Conservation (phyloP, 2,797 vertebrate genomes). For the Sebastes diaconus region DNA sequence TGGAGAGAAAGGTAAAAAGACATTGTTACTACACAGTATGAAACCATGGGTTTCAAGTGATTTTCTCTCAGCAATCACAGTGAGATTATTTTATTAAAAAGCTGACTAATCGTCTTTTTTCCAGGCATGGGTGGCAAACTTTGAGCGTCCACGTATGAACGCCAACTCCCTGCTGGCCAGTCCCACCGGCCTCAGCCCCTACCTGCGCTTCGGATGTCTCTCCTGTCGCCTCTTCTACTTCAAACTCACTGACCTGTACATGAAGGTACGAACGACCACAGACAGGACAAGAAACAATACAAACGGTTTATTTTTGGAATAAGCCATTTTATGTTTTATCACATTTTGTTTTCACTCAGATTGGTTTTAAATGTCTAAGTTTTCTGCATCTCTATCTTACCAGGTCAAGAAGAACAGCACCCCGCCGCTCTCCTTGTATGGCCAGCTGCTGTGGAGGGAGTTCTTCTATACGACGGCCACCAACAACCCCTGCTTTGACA, state of each 20-base stretch:
- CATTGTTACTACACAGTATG: not conserved
- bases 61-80: not conserved
- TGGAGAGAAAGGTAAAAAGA: conserved; percentile 90
- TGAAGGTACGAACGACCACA: conserved; percentile 84
- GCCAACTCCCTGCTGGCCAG: conserved; percentile 93
- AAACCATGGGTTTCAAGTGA: not conserved
- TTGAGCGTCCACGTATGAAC: conserved; percentile 94
- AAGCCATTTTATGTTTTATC: not conserved
- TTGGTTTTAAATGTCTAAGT: not conserved
- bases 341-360: not conserved
- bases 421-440: conserved; percentile 92
- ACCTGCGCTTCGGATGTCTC: conserved; percentile 94
- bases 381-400: not conserved
- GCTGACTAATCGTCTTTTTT: conserved; percentile 19
- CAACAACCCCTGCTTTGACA: conserved; percentile 95
- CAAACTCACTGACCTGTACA: conserved; percentile 95
- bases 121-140: conserved; percentile 96
- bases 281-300: not conserved
- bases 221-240: conserved; percentile 96
- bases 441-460: conserved; percentile 94
- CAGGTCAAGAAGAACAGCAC: conserved; percentile 94
- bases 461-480: conserved; percentile 96
- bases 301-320: not conserved
- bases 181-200: conserved; percentile 93
- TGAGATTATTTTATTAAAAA: not conserved